Evolutionary conservation across 2,113 vertebrate genomes (phyloP), one percentile per base, ranked within the genome.

Genomic region (Argyrosomus japonicus): DNA sequence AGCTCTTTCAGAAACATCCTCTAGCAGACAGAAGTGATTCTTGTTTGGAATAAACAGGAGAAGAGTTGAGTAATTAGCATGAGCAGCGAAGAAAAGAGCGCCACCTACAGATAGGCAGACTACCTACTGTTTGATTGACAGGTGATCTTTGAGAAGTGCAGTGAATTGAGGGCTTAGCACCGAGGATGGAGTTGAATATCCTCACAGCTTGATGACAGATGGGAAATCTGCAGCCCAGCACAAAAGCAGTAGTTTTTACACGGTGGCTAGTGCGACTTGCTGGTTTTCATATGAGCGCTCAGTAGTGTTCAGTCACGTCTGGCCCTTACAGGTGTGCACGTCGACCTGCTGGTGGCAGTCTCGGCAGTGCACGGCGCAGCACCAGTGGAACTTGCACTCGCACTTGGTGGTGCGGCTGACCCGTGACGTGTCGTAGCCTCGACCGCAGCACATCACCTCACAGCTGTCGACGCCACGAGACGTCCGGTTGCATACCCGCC

Each of bases 331-430:
- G 2, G 97, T 99, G 95, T 98, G 97, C 75, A 99, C 89, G 0
- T 99, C 97, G 25, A 97, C 93, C 90, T 96, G 96, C 53, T 97
- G 97, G 2, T 97, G 95, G 86, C 98, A 99, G 96, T 98, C 98
- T 54, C 96, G 95, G 93, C 98, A 99, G 92, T 89, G 96, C 85
- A 99, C 97, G 0, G 97, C 96, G 11, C 97, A 99, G 54, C 97
- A 98, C 98, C 98, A 98, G 88, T 98, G 98, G 94, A 99, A 99
- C 77, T 98, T 99, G 89, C 98, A 99, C 94, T 97, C 98, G 0
- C 98, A 99, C 76, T 99, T 97, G 7, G 96, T 96, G 93, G 96
- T 96, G 51, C 95, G 96, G 84, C 96, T 97, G 84, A 99, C 83
- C 0, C 94, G 96, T 9, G 97, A 94, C 2, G 98, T 99, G 94